Evolutionary conservation across 64 coral and sea anemone genomes (phyloP), one percentile per base, ranked within the genome.

Genomic region (Stichodactyla mertensii): DNA sequence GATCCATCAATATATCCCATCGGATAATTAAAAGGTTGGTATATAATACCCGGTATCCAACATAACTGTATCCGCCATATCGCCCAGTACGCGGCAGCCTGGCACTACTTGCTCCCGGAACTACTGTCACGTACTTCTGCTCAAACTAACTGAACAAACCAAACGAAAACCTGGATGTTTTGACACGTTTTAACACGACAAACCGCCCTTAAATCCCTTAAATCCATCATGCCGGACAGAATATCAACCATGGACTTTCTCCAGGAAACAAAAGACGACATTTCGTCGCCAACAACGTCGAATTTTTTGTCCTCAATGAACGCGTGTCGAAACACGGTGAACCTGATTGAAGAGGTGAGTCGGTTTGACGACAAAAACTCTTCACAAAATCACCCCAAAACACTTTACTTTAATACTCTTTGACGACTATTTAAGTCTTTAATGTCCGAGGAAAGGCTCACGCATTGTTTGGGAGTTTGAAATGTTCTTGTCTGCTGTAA

Each of bases 261-360:
- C n/a, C 66, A 70, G 7, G 94, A 92, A 83, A 89, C 94, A 15
- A 78, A 84, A n/a, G 91, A 96, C 27, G 94, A 96, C 85, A 83
- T 96, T 18, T 92, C 90, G 16, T 96, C 94, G 4, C 94, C 94
- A 19, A 96, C 94, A 61, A 96, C 94, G 6, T 96, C 94, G 59
- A 96, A 96, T 88, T 96, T 96, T 57, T 61, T 92, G 70, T 57
- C 94, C 54, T 89, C 91, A 77, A 96, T 96, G 94, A 92, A 85
- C 20, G 67, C 91, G 5, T 96, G 94, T 53, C 84, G 91, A 24
- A 96, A 93, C 86, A 93, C 91, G 5, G 85, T 96, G 10, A 89
- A 87, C 52, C 71, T 78, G 13, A 7, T 92, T 7, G 94, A 96
- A 86, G 94, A 96, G 91, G 94, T 96, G 26, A 83, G 83, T 77